These are phyloP conservation scores for Uloborus plumipes DNA, from an alignment of 2,888 invertebrate genomes.

Conservation along the genomic window DNA sequence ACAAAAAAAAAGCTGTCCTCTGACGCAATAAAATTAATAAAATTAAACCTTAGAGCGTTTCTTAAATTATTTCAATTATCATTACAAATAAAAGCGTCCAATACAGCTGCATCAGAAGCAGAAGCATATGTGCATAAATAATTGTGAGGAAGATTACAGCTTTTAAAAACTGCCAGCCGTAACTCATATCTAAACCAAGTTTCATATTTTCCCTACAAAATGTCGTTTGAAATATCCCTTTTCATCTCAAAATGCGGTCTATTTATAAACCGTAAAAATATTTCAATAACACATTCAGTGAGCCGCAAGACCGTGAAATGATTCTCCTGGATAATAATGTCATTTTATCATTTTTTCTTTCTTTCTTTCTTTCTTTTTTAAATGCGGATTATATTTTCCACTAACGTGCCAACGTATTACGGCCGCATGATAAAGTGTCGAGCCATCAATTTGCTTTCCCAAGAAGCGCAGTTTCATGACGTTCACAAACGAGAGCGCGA, in stretches of 20 bases:
- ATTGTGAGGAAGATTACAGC: too few relatives aligned
- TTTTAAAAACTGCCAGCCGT: too few relatives aligned
- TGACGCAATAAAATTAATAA: too few relatives aligned
- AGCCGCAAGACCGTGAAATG: slow-evolving; percentile 17
- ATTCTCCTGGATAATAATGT: slow-evolving; percentile 24
- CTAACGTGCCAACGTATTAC: slow-evolving; percentile 8
- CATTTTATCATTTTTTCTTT: not conserved
- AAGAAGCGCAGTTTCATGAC: slow-evolving; percentile 14
- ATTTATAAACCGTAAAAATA: not conserved
- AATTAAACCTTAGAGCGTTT: too few relatives aligned
- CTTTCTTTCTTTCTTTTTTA: slow-evolving; percentile 1
- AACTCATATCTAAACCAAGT: too few relatives aligned
- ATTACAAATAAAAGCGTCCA: too few relatives aligned
- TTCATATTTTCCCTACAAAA: too few relatives aligned
- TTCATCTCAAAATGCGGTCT: not conserved
- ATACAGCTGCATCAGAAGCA: too few relatives aligned
- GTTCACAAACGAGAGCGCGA: not conserved
- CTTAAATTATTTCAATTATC: too few relatives aligned
- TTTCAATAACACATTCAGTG: slow-evolving; percentile 1
- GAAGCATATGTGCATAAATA: too few relatives aligned
- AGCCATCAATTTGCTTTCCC: slow-evolving; percentile 16
- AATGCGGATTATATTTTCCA: slow-evolving; percentile 1
- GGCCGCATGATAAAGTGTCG: slow-evolving; percentile 22
- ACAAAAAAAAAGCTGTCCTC: too few relatives aligned
- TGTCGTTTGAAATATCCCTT: too few relatives aligned